Conservation (phyloP, 1,140 invertebrate species). For the Cryptotermes secundus region DNA sequence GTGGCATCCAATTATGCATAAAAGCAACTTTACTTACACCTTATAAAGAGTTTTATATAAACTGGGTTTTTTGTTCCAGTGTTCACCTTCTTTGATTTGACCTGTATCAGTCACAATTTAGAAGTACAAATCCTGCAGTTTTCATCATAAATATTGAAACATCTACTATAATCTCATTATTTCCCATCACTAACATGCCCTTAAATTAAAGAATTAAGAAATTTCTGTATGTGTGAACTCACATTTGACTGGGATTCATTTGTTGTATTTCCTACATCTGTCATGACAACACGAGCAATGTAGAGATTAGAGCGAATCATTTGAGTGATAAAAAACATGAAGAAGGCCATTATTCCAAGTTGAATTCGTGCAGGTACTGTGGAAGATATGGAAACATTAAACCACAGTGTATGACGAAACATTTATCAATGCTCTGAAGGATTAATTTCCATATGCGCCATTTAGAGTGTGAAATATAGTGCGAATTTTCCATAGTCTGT, state of each 20-base stretch:
- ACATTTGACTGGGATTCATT: not conserved
- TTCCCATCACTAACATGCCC: too few relatives aligned
- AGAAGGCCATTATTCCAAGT: conserved; percentile 36
- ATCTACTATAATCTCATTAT: too few relatives aligned
- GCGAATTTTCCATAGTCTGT: not conserved
- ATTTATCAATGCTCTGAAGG: not conserved
- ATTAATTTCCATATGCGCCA: not conserved
- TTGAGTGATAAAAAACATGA: conserved; percentile 37
- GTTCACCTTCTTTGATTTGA: too few relatives aligned
- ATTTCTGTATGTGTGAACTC: not conserved
- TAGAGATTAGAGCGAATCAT: conserved; percentile 38
- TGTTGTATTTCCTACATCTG: not conserved
- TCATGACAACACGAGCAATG: conserved; percentile 36
- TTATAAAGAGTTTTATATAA: too few relatives aligned
- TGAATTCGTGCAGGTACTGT: conserved; percentile 33
- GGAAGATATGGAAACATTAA: not conserved
- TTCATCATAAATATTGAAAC: too few relatives aligned
- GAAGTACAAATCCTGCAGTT: too few relatives aligned
- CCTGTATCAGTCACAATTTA: too few relatives aligned
- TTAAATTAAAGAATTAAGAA: too few relatives aligned
- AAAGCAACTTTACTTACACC: too few relatives aligned
- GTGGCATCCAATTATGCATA: too few relatives aligned
- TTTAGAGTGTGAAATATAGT: not conserved
- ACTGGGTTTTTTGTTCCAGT: too few relatives aligned
- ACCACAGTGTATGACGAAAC: not conserved